Evolutionary conservation across 2,113 vertebrate species (phyloP).

Genomic region (Vulpes lagopus): DNA sequence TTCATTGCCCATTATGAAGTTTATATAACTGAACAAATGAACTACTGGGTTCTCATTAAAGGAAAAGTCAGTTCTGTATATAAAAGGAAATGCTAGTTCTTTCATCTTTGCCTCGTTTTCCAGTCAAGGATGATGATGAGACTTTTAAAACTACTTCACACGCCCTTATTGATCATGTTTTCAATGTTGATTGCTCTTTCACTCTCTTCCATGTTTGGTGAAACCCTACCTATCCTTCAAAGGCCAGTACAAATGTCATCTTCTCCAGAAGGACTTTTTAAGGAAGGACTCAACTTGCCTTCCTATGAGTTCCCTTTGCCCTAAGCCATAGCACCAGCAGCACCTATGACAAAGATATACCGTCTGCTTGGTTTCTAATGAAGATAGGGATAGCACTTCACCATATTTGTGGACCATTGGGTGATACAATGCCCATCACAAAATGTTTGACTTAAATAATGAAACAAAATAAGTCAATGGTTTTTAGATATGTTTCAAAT

Average conservation of each 20-base stretch:
- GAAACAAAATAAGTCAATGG: background rate
- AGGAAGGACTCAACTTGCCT: background rate
- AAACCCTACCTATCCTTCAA: background rate
- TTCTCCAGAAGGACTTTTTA: background rate
- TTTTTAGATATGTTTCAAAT: slow-evolving; percentile 47
- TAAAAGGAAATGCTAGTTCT: background rate
- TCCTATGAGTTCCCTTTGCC: background rate
- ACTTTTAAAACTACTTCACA: background rate
- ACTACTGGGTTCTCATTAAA: slow-evolving; percentile 4
- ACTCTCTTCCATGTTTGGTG: background rate
- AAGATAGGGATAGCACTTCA: background rate
- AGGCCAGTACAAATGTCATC: background rate
- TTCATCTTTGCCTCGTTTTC: background rate
- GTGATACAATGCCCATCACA: background rate
- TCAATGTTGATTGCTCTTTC: background rate
- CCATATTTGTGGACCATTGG: background rate
- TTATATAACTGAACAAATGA: background rate
- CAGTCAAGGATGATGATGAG: background rate
- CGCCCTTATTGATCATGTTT: background rate
- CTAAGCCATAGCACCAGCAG: background rate
- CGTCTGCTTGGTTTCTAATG: slow-evolving; percentile 18
- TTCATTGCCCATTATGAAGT: background rate
- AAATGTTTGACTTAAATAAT: slow-evolving; percentile 38
- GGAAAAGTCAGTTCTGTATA: background rate
- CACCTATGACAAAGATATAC: background rate